A percentile compares a stretch with the other conserved stretches of the same genome.
Evolutionary conservation across 2,113 vertebrate species (phyloP).

Genomic region (Furnarius figulus): DNA sequence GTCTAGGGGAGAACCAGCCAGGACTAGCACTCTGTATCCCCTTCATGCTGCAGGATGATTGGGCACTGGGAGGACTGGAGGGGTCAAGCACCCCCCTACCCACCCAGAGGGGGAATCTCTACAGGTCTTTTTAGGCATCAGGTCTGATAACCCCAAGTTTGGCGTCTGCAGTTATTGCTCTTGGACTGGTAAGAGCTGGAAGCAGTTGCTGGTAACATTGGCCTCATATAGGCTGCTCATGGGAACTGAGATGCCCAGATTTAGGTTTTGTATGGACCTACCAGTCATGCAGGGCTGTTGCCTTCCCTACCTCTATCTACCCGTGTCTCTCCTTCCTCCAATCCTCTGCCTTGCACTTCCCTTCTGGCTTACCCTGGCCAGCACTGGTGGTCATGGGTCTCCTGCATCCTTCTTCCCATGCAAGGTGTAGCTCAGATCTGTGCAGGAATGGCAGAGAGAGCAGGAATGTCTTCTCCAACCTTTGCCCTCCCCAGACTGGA

Average conservation of each 20-base stretch:
- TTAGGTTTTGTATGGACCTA: not conserved
- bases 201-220: not conserved
- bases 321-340: not conserved
- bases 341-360: not conserved
- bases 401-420: not conserved
- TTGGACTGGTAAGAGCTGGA: not conserved
- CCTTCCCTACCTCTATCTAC: not conserved
- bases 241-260: not conserved
- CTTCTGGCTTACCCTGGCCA: not conserved
- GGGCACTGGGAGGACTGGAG: not conserved
- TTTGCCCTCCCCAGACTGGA: not conserved
- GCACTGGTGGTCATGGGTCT: not conserved
- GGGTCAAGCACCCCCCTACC: not conserved
- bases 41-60: not conserved
- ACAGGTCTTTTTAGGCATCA: not conserved
- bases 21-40: fast-evolving
- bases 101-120: not conserved
- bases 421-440: not conserved
- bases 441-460: not conserved
- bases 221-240: not conserved
- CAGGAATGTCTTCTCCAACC: not conserved
- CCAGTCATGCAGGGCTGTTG: not conserved
- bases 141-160: fast-evolving
- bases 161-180: not conserved
- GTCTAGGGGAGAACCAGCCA: not conserved